Base-by-base conservation (phyloP, 2,797 vertebrate genomes). In the Capromys pilorides region DNA sequence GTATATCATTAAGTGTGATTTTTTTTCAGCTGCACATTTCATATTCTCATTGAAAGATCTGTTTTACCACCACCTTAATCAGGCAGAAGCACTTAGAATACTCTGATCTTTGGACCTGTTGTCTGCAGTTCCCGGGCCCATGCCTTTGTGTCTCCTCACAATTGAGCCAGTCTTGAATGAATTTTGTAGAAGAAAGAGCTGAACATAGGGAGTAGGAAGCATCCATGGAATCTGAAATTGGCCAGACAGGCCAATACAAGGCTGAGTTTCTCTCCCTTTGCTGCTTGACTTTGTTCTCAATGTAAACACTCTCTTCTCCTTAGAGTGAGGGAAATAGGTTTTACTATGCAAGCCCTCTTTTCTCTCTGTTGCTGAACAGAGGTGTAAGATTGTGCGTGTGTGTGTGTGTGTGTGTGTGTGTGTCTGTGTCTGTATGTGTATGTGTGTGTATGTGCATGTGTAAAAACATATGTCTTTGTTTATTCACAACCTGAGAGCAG, bases 311-410 rank as follows among this genome's bases (percentile, higher is more conserved):
- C 66, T 59, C 57, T 21, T 86, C 36, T 90, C n/a, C 28, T 16
- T 33, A 88, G 45, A 73, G 73, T 19, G 91, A 88, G 95, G 94
- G 93, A 97, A 96, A 95, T 94, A 88, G 95, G 86, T 94, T 97
- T 95, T 90, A 86, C 88, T 81, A 8, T 62, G 28, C 33, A 94
- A 90, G 73, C 67, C 19, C 83, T 95, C 61, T 67, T 22, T 95
- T 88, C 80, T 88, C 33, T 81, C 39, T 93, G 88, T 95, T 84
- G 77, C 62, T 66, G 13, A 75, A 75, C 82, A 80, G 49, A 51
- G 54, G 64, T 73, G 54, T 45, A 4, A 66, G 9, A 10, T 11
- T n/a, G 36, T 36, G 73, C n/a, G 83, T 90, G 21, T 94, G 3
- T 66, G 51, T 54, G 54, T 54, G 54, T 54, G 54, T 51, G 54